Percentiles rank a stretch among this genome's conserved stretches.
Evolutionary conservation across 1,140 invertebrate genomes (phyloP).

Genomic region (Sitobion miscanthi): DNA sequence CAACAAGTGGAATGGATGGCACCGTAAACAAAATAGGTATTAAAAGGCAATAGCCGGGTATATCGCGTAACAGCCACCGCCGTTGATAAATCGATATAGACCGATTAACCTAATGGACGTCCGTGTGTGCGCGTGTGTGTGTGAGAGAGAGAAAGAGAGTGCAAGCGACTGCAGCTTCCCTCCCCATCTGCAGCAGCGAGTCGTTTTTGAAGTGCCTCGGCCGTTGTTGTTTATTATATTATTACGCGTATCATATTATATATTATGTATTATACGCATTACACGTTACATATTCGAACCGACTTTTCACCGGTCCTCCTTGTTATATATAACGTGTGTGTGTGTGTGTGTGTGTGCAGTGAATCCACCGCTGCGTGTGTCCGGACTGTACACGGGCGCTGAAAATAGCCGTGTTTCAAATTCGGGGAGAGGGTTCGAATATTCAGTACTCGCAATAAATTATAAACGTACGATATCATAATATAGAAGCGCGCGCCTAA

Average conservation of each 20-base stretch:
- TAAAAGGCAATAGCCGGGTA: not conserved
- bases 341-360: not conserved
- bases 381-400: too few species aligned
- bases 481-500: not conserved
- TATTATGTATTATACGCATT: not conserved
- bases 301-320: not conserved
- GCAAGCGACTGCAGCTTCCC: not conserved
- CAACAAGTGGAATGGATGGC: slow-evolving; percentile 39
- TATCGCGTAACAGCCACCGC: slow-evolving; percentile 46
- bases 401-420: not conserved
- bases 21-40: not conserved
- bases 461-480: too few species aligned
- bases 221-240: slow-evolving; percentile 13
- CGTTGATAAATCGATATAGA: slow-evolving; percentile 56
- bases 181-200: not conserved
- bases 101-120: slow-evolving; percentile 54
- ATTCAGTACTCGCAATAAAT: too few species aligned
- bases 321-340: not conserved
- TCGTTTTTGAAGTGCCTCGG: not conserved
- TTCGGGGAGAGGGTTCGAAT: not conserved
- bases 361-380: not conserved
- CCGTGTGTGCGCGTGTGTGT: not conserved
- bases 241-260: not conserved
- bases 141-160: not conserved
- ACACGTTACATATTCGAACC: not conserved